These are phyloP conservation scores for Nomada hirtipes DNA, from an alignment of 2,888 invertebrate genomes.

Conservation along the genomic window DNA sequence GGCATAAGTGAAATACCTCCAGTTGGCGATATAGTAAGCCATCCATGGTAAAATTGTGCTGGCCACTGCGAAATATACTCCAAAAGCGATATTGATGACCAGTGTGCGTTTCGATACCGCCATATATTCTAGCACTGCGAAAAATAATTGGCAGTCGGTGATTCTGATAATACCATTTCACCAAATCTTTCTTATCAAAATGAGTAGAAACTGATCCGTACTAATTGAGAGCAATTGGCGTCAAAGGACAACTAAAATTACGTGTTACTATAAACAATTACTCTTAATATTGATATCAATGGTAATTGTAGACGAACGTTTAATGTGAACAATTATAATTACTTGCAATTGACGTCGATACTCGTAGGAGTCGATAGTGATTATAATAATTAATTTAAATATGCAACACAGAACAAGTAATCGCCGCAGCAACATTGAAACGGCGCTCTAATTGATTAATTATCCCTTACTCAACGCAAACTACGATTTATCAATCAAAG, in stretches of 20 bases:
- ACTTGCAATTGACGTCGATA: too few species aligned
- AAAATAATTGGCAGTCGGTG: neutral
- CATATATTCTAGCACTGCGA: constrained; percentile 85
- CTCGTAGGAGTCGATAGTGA: too few species aligned
- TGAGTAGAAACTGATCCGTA: neutral
- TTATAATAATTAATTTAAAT: too few species aligned
- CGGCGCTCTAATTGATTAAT: too few species aligned
- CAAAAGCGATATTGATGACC: constrained; percentile 85
- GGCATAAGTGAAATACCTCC: constrained; percentile 84
- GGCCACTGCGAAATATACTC: constrained; percentile 85
- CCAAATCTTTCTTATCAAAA: neutral
- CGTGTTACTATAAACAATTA: too few species aligned
- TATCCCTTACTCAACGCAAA: neutral
- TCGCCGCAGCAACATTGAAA: too few species aligned
- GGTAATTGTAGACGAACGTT: too few species aligned
- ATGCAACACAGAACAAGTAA: too few species aligned
- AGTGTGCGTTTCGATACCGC: constrained; percentile 85
- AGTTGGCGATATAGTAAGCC: constrained; percentile 85
- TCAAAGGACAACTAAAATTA: neutral
- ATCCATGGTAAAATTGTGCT: constrained; percentile 85
- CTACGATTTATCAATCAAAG: neutral
- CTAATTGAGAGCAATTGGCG: neutral
- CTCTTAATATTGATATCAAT: too few species aligned
- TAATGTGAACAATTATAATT: too few species aligned
- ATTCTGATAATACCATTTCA: neutral